A percentile compares a stretch with the other conserved stretches of the same genome.
Conservation (phyloP, 2,888 invertebrate species). For the Camponotus fellah region DNA sequence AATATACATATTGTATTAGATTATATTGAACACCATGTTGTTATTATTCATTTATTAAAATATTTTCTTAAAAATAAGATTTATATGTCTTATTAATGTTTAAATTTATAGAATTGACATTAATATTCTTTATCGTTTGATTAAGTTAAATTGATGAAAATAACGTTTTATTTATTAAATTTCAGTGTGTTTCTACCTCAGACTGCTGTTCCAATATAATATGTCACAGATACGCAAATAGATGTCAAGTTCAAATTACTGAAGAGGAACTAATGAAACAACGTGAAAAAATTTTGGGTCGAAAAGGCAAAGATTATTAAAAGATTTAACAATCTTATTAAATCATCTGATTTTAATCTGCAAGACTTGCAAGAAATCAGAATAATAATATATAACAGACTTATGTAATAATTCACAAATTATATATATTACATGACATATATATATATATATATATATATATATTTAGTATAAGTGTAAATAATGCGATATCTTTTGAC, state of each 20-base stretch:
- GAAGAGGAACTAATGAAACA: conserved; percentile 77
- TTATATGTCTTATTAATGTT: conserved; percentile 13
- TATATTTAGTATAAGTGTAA: not conserved
- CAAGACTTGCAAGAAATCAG: conserved; percentile 9
- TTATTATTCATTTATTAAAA: not conserved
- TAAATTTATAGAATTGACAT: not conserved
- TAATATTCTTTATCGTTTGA: not conserved
- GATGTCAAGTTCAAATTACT: conserved; percentile 83
- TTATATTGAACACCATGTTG: not conserved
- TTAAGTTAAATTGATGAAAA: not conserved
- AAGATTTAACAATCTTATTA: not conserved
- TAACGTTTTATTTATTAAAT: conserved; percentile 33
- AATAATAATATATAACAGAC: not conserved
- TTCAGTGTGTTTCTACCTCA: conserved; percentile 73
- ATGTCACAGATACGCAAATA: conserved; percentile 79
- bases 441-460: too few relatives aligned
- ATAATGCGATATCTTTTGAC: not conserved
- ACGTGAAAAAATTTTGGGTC: conserved; percentile 79
- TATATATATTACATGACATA: not conserved
- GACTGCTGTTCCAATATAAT: conserved; percentile 72
- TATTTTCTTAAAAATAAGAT: conserved; percentile 8
- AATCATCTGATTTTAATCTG: not conserved
- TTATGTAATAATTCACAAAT: not conserved
- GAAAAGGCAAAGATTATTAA: conserved; percentile 74
- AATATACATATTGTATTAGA: not conserved